Percentiles rank a stretch among this genome's conserved stretches.
Evolutionary conservation across 2,888 invertebrate species (phyloP).

Genomic region (Actias luna): DNA sequence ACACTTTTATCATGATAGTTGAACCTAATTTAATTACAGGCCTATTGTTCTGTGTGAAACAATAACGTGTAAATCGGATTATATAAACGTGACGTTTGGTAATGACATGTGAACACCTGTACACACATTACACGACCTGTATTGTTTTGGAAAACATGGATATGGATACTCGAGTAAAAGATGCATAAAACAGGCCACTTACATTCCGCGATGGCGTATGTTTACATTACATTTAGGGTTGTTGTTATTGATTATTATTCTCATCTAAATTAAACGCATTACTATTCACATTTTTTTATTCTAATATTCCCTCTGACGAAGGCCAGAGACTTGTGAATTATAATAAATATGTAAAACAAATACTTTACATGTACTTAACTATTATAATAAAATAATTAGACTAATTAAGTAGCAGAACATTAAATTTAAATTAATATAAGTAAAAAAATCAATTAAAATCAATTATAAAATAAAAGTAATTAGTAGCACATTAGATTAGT

Average conservation of each 20-base stretch:
- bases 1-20: slow-evolving; percentile 34
- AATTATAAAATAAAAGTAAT: no score
- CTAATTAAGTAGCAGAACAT: no score
- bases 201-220: neutral
- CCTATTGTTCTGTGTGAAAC: slow-evolving; percentile 54
- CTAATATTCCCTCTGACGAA: no score
- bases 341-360: no score
- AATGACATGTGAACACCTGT: slow-evolving; percentile 39
- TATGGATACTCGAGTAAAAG: neutral
- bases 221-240: no score
- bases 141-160: slow-evolving; percentile 21
- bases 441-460: no score
- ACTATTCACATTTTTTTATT: no score
- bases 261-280: neutral
- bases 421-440: no score
- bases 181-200: neutral
- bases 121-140: slow-evolving; percentile 17
- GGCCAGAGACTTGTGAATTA: no score
- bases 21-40: slow-evolving; percentile 54
- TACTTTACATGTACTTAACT: no score
- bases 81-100: slow-evolving; percentile 32
- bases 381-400: no score
- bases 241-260: neutral
- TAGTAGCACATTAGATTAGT: no score
- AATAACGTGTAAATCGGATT: slow-evolving; percentile 44